A percentile compares a stretch with the other conserved stretches of the same genome.
These are phyloP conservation scores for Bembecia ichneumoniformis DNA, from an alignment of 2,888 invertebrate genomes.

Conservation along the genomic window DNA sequence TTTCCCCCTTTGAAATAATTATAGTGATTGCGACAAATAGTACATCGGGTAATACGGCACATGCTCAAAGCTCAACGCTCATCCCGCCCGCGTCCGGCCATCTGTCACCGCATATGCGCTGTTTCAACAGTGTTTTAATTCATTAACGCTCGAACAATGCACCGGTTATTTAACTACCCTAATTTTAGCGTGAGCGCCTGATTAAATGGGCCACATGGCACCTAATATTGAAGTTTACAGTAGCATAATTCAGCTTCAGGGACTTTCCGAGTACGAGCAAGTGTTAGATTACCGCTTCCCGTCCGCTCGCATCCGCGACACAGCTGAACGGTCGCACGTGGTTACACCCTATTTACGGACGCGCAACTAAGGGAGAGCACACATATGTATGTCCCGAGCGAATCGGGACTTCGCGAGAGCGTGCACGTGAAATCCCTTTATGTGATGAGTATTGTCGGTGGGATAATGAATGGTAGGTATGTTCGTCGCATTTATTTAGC, in stretches of 20 bases:
- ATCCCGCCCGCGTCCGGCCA: constrained; percentile 62
- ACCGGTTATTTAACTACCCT: constrained; percentile 39
- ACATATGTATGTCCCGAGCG: constrained; percentile 61
- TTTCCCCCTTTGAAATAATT: constrained; percentile 31
- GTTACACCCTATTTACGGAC: constrained; percentile 72
- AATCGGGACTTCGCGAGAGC: constrained; percentile 67
- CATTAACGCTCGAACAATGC: constrained; percentile 56
- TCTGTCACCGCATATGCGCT: constrained; percentile 65
- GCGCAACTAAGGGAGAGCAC: constrained; percentile 65
- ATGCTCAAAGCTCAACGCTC: constrained; percentile 28
- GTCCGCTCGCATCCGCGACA: constrained; percentile 65
- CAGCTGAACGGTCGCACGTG: constrained; percentile 71
- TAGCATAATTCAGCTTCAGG: constrained; percentile 26
- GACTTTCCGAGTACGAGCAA: constrained; percentile 44
- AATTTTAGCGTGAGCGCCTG: constrained; percentile 18
- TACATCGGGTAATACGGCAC: constrained; percentile 40
- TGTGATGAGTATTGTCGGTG: constrained; percentile 63
- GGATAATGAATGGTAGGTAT: constrained; percentile 66
- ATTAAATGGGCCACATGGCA: constrained; percentile 6
- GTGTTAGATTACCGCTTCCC: constrained; percentile 69
- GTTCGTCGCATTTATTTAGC: constrained; percentile 68
- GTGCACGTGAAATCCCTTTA: constrained; percentile 72
- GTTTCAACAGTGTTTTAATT: constrained; percentile 65
- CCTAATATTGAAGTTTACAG: constrained; percentile 15
- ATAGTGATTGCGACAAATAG: constrained; percentile 56